Conservation (phyloP, 2,888 invertebrate species). For the Scaptomyza parva region DNA sequence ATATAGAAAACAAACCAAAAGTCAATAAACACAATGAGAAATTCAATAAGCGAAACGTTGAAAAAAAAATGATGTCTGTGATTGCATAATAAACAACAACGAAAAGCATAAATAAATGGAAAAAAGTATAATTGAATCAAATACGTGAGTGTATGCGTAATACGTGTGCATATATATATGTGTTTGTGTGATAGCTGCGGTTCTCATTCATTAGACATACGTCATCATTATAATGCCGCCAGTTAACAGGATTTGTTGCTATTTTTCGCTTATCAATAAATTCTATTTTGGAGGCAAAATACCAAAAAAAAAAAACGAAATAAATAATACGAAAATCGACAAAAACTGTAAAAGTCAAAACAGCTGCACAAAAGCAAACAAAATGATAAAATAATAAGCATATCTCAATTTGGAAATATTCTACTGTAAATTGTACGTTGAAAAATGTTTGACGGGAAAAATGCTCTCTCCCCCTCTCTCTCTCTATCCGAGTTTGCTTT, state of each 20-base stretch:
- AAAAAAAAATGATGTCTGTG: constrained; percentile 53
- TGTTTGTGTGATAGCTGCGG: constrained; percentile 18
- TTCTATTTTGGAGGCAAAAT: constrained; percentile 50
- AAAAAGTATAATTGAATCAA: constrained; percentile 63
- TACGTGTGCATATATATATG: constrained; percentile 8
- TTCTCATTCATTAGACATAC: constrained; percentile 48
- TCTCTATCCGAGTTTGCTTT: constrained; percentile 13
- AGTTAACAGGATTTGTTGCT: constrained; percentile 36
- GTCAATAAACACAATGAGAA: constrained; percentile 73
- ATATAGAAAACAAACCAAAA: constrained; percentile 15
- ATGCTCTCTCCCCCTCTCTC: constrained; percentile 1
- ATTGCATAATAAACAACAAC: constrained; percentile 74
- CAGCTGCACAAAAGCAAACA: constrained; percentile 30
- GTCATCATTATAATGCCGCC: constrained; percentile 61
- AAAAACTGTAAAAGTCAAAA: no score
- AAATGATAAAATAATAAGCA: constrained; percentile 15
- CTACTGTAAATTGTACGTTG: constrained; percentile 31
- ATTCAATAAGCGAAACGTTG: constrained; percentile 63
- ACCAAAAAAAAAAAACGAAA: constrained; percentile 1
- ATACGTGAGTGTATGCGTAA: constrained; percentile 64
- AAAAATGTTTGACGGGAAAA: constrained; percentile 16
- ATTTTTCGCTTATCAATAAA: constrained; percentile 64
- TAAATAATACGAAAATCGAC: constrained; percentile 3
- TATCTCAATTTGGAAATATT: constrained; percentile 29
- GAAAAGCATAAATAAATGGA: constrained; percentile 39